phyloP scores from a whole-genome alignment of 2,797 vertebrate genomes.

The Epinephelus awoara region DNA sequence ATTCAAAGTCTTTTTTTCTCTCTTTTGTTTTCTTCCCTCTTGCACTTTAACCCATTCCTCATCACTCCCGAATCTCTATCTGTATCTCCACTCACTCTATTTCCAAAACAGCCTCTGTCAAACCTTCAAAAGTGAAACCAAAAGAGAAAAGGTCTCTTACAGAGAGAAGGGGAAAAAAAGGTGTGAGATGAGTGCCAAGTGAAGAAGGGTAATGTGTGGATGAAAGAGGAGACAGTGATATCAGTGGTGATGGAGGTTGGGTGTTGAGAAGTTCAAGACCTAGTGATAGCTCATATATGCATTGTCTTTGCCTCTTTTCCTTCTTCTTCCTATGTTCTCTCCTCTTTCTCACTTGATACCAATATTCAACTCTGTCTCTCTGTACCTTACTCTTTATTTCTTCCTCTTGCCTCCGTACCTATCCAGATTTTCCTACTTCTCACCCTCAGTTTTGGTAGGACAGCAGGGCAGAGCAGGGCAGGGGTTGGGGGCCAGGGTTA shows the following conservation, averaged over 20 bases:
- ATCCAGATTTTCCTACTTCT: slow-evolving; percentile 43
- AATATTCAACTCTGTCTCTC: background rate
- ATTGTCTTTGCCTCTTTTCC: slow-evolving; percentile 3
- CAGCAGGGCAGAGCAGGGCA: slow-evolving; percentile 45
- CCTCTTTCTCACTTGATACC: background rate
- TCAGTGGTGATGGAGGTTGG: background rate
- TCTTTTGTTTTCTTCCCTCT: slow-evolving; percentile 42
- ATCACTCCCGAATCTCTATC: slow-evolving; percentile 15
- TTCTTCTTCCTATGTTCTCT: slow-evolving; percentile 10
- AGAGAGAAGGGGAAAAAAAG: background rate
- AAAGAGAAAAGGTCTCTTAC: background rate
- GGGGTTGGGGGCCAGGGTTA: slow-evolving; percentile 67
- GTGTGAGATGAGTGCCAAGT: background rate
- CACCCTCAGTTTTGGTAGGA: slow-evolving; percentile 52
- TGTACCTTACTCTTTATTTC: background rate
- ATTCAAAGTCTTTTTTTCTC: slow-evolving; percentile 29
- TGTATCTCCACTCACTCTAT: background rate
- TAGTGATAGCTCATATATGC: slow-evolving; percentile 41
- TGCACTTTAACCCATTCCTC: slow-evolving; percentile 20
- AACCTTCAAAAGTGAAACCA: background rate
- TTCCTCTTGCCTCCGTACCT: slow-evolving; percentile 15
- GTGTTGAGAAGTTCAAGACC: slow-evolving; percentile 33
- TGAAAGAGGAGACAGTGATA: slow-evolving; percentile 21
- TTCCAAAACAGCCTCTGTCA: background rate
- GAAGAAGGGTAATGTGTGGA: slow-evolving; percentile 7